Evolutionary conservation across 1,140 invertebrate genomes (phyloP).

Genomic region (Helicoverpa armigera): DNA sequence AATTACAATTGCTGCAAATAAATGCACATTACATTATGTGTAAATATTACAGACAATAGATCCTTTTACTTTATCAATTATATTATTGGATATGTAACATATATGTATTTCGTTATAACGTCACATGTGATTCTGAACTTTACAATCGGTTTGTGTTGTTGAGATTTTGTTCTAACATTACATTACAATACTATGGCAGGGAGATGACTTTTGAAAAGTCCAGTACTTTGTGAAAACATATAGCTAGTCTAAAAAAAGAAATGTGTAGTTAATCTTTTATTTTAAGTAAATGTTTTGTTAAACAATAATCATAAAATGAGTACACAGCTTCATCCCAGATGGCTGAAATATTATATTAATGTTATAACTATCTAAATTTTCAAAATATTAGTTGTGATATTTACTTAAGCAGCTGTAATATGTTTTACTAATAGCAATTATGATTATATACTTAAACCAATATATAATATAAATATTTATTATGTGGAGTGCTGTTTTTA

Average conservation of each 20-base stretch:
- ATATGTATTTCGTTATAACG: too few relatives aligned
- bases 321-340: not conserved
- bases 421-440: not conserved
- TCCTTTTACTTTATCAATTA: too few relatives aligned
- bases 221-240: too few relatives aligned
- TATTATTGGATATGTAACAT: too few relatives aligned
- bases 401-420: conserved; percentile 1
- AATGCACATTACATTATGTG: too few relatives aligned
- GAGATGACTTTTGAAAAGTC: too few relatives aligned
- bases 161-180: too few relatives aligned
- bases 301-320: not conserved
- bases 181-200: too few relatives aligned
- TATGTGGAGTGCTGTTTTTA: not conserved
- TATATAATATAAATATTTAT: conserved; percentile 26
- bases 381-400: conserved; percentile 28
- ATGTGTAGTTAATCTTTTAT: not conserved
- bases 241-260: not conserved
- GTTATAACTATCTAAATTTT: not conserved
- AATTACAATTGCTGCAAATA: too few relatives aligned
- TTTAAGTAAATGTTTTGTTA: not conserved
- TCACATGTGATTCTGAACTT: too few relatives aligned
- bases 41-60: too few relatives aligned
- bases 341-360: not conserved
- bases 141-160: too few relatives aligned
- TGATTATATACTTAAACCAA: conserved; percentile 11